Evolutionary conservation across 1,140 invertebrate genomes (phyloP).

Genomic region (Drosophila watanabei): DNA sequence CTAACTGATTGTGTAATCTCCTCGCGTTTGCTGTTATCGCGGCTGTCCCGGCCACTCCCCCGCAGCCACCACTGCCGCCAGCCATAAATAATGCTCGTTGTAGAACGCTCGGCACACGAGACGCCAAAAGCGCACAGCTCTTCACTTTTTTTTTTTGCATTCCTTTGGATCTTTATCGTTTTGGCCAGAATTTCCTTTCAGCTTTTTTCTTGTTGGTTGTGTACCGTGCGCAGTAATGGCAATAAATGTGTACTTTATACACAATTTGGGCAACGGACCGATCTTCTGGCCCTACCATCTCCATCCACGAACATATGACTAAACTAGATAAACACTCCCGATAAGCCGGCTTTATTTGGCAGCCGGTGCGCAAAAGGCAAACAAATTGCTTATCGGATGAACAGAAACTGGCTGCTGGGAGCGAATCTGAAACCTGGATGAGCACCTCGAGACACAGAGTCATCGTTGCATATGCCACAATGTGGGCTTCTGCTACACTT

Average conservation of each 20-base stretch:
- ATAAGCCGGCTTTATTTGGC: slow-evolving; percentile 49
- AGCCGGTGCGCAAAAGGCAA: slow-evolving; percentile 63
- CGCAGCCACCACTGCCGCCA: neutral
- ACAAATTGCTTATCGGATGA: slow-evolving; percentile 60
- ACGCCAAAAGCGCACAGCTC: slow-evolving; percentile 59
- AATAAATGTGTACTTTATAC: slow-evolving; percentile 25
- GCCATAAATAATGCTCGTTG: slow-evolving; percentile 16
- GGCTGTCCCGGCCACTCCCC: neutral
- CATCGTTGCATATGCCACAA: slow-evolving; percentile 10
- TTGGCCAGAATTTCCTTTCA: slow-evolving; percentile 8
- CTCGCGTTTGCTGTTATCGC: slow-evolving; percentile 43
- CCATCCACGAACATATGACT: slow-evolving; percentile 21
- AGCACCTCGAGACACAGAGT: slow-evolving; percentile 9
- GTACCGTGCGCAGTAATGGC: slow-evolving; percentile 47
- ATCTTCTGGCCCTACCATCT: slow-evolving; percentile 18
- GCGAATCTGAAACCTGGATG: slow-evolving; percentile 7
- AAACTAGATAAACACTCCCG: slow-evolving; percentile 55
- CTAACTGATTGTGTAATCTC: slow-evolving; percentile 54
- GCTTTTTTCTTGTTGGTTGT: neutral
- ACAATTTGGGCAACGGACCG: slow-evolving; percentile 9
- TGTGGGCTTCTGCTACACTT: too few relatives aligned
- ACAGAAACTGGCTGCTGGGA: neutral
- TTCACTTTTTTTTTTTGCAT: slow-evolving; percentile 26
- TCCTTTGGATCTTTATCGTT: slow-evolving; percentile 44
- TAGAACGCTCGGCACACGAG: slow-evolving; percentile 61